Base-by-base conservation (phyloP, 92 coral and sea anemone species). In the Palythoa grandiflora region DNA sequence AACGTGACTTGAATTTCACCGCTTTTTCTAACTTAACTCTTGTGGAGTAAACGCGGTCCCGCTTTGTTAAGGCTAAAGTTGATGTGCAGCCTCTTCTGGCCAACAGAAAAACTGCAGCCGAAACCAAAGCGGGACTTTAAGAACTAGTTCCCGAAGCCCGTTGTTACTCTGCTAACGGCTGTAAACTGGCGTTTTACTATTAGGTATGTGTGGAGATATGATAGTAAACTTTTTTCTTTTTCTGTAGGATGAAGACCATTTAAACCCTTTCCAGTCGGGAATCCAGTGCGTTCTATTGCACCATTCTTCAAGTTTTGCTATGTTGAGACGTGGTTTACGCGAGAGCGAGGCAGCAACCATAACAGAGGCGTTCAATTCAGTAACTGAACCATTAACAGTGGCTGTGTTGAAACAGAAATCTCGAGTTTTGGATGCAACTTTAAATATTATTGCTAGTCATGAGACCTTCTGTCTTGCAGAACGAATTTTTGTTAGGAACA, bases 281-380 rank as follows among this genome's bases (percentile, higher is more conserved):
- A 14, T 16, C 77, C 77, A 7, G n/a, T 73, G 54, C 38, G 38
- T 73, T 40, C 77, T 73, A 19, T 40, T 73, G 28, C 77, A 73
- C 47, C 77, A 73, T 73, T 15, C 77, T 14, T 73, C 52, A 40
- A 73, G 77, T 73, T 73, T 73, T 40, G 50, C 77, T 21, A 73
- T 73, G 77, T 9, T 73, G 52, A 73, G 38, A 1, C 50, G 52
- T 38, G 76, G 20, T 16, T 73, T 73, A 40, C 38, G 4, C 19
- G 38, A 4, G 20, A 16, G 38, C 3, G 54, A 3, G 38, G 77
- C n/a, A 40, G 17, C 77, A 14, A 38, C 17, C 15, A 73, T 47
- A 13, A 73, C 51, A 38, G 77, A 39, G 38, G 52, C 52, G 6
- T 47, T 73, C 54, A 73, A 15, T 15, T 73, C 77, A 9, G 47